Percentiles rank a stretch among this genome's conserved stretches.
Conservation (phyloP, 1,140 invertebrate genomes). For the Bombus vancouverensis region DNA sequence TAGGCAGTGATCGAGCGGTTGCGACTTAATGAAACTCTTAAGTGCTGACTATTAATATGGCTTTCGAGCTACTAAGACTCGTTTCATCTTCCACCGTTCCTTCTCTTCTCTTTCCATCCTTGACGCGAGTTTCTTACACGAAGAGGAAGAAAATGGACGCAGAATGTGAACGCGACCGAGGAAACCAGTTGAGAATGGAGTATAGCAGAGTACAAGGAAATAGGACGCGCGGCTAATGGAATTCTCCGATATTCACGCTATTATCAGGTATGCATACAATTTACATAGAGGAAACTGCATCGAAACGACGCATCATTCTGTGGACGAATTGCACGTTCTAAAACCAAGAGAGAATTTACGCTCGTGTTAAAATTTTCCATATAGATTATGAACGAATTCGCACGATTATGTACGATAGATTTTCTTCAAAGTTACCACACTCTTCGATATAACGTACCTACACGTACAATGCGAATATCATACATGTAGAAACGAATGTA, state of each 20-base stretch:
- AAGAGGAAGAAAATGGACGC: conserved; percentile 31
- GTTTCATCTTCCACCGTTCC: conserved; percentile 41
- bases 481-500: not conserved
- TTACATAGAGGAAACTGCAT: conserved; percentile 32
- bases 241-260: conserved; percentile 36
- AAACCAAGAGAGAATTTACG: not conserved
- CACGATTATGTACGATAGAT: not conserved
- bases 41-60: conserved; percentile 81
- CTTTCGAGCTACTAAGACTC: conserved; percentile 71
- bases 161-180: not conserved
- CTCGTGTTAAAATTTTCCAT: not conserved
- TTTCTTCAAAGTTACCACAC: not conserved
- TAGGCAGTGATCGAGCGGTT: conserved; percentile 80
- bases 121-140: conserved; percentile 30
- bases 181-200: conserved; percentile 9
- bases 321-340: conserved; percentile 18
- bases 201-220: conserved; percentile 8
- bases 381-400: not conserved
- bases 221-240: conserved; percentile 38
- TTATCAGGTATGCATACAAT: conserved; percentile 45
- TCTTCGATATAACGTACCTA: not conserved
- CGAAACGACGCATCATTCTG: conserved; percentile 3
- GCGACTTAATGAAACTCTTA: conserved; percentile 82
- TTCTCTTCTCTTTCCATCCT: conserved; percentile 17
- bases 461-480: too few species aligned